Conservation (phyloP, 2,888 invertebrate species). For the Craniophora ligustri region DNA sequence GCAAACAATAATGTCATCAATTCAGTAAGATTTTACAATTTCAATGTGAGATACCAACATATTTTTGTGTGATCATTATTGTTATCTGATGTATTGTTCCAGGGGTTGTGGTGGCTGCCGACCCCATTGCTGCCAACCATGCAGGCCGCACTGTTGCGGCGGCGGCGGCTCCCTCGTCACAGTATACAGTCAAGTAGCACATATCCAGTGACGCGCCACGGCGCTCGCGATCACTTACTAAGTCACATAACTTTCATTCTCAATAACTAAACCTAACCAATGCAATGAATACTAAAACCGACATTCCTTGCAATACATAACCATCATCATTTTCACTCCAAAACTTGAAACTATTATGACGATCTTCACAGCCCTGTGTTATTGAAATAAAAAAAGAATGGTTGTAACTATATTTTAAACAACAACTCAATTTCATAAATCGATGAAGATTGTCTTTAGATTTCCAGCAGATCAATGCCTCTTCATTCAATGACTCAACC, state of each 20-base stretch:
- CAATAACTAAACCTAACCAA: too few relatives aligned
- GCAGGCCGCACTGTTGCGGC: constrained; percentile 63
- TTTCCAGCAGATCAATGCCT: too few relatives aligned
- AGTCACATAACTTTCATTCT: constrained; percentile 38
- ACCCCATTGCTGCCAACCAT: constrained; percentile 53
- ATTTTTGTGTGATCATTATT: too few relatives aligned
- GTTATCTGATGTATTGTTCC: constrained; percentile 37
- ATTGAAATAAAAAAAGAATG: too few relatives aligned
- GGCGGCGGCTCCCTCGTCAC: constrained; percentile 82
- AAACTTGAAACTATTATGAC: too few relatives aligned
- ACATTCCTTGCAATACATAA: not conserved
- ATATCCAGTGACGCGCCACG: constrained; percentile 79
- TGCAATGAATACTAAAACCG: too few relatives aligned
- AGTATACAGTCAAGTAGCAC: constrained; percentile 88
- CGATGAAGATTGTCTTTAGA: too few relatives aligned
- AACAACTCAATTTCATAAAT: too few relatives aligned
- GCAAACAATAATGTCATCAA: constrained; percentile 76
- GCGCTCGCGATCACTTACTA: constrained; percentile 48
- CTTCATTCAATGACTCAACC: too few relatives aligned
- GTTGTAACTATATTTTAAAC: too few relatives aligned
- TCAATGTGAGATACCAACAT: too few relatives aligned
- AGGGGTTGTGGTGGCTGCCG: constrained; percentile 66
- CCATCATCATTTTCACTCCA: not conserved
- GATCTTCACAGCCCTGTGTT: too few relatives aligned
- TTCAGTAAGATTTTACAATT: constrained; percentile 69